phyloP scores from a whole-genome alignment of 37 sponge, comb jelly and placozoan species.

The Axinella damicornis region DNA sequence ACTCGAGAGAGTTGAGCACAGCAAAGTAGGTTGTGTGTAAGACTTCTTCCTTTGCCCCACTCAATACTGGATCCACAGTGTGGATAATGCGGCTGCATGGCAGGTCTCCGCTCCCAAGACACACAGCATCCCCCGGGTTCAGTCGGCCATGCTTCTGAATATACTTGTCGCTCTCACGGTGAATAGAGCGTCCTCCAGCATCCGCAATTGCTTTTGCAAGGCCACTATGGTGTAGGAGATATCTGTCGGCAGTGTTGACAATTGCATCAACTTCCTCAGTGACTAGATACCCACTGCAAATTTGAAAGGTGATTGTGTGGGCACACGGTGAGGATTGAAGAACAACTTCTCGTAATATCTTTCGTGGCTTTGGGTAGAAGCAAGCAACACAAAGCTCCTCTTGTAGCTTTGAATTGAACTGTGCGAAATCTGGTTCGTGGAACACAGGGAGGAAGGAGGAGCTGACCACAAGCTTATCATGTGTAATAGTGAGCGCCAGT shows the following conservation, averaged over 20 bases:
- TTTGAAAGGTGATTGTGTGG: conserved; percentile 28
- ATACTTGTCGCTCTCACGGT: conserved; percentile 38
- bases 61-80: conserved; percentile 55
- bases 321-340: conserved; percentile 5
- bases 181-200: conserved; percentile 67
- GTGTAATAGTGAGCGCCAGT: not conserved
- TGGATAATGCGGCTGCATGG: conserved; percentile 75
- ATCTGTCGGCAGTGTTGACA: conserved; percentile 72
- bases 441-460: not conserved
- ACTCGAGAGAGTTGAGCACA: conserved; percentile 6
- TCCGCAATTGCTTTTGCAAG: conserved; percentile 64
- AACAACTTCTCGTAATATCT: not conserved
- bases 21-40: not conserved
- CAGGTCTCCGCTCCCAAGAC: conserved; percentile 58
- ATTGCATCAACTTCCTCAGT: conserved; percentile 61
- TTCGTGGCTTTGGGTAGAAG: not conserved
- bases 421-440: conserved; percentile 6
- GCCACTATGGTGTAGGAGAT: conserved; percentile 47
- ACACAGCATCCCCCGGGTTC: conserved; percentile 51
- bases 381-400: not conserved
- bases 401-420: conserved; percentile 6
- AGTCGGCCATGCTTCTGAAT: conserved; percentile 36
- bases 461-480: conserved; percentile 2
- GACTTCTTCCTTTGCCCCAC: not conserved
- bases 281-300: conserved; percentile 36